These are phyloP conservation scores for Sphaerophoria rueppellii DNA, from an alignment of 2,888 invertebrate genomes.

Conservation along the genomic window DNA sequence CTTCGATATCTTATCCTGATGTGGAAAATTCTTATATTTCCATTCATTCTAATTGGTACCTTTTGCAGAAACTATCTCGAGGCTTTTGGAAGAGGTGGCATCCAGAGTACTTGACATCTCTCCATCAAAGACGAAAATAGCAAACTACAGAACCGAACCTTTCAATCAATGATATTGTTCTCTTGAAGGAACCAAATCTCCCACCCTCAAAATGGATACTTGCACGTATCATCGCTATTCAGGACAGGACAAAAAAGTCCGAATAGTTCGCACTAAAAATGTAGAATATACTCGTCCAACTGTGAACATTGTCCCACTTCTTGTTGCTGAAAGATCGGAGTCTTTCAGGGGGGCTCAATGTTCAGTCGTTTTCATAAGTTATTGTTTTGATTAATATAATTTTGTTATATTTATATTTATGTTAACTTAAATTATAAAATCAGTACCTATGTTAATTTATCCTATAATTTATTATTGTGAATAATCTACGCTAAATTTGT, in stretches of 20 bases:
- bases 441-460: too few species aligned
- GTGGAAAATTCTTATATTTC: neutral
- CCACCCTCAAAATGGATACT: neutral
- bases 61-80: conserved; percentile 9
- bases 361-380: too few species aligned
- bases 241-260: neutral
- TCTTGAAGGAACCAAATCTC: neutral
- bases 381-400: too few species aligned
- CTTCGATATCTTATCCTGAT: neutral
- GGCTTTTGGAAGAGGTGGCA: conserved; percentile 13
- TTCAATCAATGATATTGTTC: neutral
- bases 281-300: neutral
- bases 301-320: neutral
- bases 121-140: neutral
- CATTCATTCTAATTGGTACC: conserved; percentile 13
- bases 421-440: too few species aligned
- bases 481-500: too few species aligned
- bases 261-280: neutral
- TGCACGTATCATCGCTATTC: neutral
- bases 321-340: neutral
- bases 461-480: too few species aligned
- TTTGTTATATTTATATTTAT: too few species aligned
- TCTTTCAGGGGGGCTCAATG: conserved; percentile 4
- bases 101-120: conserved; percentile 12
- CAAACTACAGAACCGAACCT: neutral